Evolutionary conservation across 2,888 invertebrate genomes (phyloP).

Genomic region (Drosophila atripex): DNA sequence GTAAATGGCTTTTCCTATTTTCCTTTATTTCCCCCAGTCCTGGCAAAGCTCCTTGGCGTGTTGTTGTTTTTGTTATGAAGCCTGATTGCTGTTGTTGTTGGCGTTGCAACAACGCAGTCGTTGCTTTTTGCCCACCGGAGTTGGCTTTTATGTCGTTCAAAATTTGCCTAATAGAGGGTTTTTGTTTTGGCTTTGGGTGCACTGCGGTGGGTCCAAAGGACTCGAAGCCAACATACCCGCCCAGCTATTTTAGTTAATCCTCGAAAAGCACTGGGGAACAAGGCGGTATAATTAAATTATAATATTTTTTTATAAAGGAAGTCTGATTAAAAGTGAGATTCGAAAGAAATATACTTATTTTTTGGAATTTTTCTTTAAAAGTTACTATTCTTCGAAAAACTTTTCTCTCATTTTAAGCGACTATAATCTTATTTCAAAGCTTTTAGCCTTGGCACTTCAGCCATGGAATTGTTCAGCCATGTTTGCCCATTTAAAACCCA

Average conservation of each 20-base stretch:
- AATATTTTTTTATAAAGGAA: background rate
- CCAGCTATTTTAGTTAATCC: conserved; percentile 31
- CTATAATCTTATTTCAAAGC: conserved; percentile 1
- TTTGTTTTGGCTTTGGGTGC: conserved; percentile 35
- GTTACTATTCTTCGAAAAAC: background rate
- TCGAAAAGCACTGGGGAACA: background rate
- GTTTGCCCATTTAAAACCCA: conserved; percentile 14
- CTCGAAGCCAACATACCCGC: conserved; percentile 18
- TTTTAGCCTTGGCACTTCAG: background rate
- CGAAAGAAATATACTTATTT: no score
- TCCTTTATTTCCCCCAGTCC: conserved; percentile 25
- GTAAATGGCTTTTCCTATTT: conserved; percentile 29
- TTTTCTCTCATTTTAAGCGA: background rate
- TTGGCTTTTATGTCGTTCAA: conserved; percentile 43
- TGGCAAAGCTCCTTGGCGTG: conserved; percentile 30
- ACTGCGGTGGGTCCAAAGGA: conserved; percentile 21
- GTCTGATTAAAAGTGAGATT: background rate
- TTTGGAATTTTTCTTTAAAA: background rate
- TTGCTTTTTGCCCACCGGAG: conserved; percentile 25
- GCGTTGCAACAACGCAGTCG: conserved; percentile 6
- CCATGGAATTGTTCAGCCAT: background rate
- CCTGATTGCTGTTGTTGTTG: conserved; percentile 1
- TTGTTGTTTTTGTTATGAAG: conserved; percentile 13
- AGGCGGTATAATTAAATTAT: background rate
- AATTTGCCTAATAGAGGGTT: conserved; percentile 50